Base-by-base conservation (phyloP, 2,113 vertebrate species). In the Pterocles orientalis region DNA sequence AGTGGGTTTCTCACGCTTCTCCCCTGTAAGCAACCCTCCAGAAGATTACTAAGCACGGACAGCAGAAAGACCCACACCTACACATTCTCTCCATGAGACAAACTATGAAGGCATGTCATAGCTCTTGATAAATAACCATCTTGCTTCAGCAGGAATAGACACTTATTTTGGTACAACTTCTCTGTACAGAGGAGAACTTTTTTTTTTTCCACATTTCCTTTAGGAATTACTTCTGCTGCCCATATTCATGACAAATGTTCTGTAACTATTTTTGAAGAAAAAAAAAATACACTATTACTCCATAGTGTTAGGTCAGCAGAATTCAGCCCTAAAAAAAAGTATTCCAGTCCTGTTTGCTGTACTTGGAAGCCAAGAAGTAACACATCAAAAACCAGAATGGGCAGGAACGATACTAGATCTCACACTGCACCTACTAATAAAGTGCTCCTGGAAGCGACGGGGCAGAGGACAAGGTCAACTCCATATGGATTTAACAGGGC, bases 221-320 rank as follows among this genome's bases (percentile, higher is more conserved):
- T 51, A 69, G 31, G 8, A 92, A 86, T 64, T 1, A 78, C 29
- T 92, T 85, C 43, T 95, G 78, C 82, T 75, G 34, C 72, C 48
- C 33, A 41, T 45, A 79, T 60, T 93, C 79, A 64, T 33, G 77
- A 65, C 83, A 95, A 96, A 79, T 51, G 28, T 84, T 87, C 86
- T 79, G 53, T 68, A 94, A 89, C 88, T 84, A 76, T 61, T 94
- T 82, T 39, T 86, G 73, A 75, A 86, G 68, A 9, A 39, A 34
- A 78, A 86, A 82, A 85, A 82, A 36, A 12, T 4, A 48, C 33
- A 9, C 62, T 82, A 54, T 94, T 96, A 94, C 88, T 93, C 73
- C 91, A 72, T 84, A 82, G 19, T 33, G 33, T 61, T 86, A 93
- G 50, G 48, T 88, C 73, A 92, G 94, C 80, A 96, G 70, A 96